Percentiles rank a stretch among this genome's conserved stretches.
Conservation (phyloP, 2,797 vertebrate genomes). For the Pantherophis alleghaniensis region DNA sequence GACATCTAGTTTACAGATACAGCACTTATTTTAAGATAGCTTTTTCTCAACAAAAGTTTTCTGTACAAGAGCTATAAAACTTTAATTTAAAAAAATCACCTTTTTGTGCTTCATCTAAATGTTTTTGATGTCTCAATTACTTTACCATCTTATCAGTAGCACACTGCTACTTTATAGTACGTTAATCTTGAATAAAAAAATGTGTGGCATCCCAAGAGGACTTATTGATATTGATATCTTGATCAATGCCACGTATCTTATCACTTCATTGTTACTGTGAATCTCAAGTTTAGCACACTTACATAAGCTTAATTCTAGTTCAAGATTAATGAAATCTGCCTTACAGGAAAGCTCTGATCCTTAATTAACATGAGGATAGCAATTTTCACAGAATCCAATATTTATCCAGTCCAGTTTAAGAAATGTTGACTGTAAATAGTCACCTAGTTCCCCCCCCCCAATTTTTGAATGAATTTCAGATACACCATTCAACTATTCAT, state of each 20-base stretch:
- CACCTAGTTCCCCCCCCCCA: conserved; percentile 11
- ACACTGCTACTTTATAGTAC: conserved; percentile 48
- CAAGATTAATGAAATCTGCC: conserved; percentile 8
- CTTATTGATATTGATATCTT: conserved; percentile 43
- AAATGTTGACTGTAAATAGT: not conserved
- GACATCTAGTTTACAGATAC: conserved; percentile 67
- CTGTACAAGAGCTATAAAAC: conserved; percentile 78
- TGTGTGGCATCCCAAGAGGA: conserved; percentile 55
- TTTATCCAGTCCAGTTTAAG: conserved; percentile 2
- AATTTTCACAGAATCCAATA: conserved; percentile 51
- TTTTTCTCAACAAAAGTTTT: conserved; percentile 74
- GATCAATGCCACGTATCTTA: conserved; percentile 50
- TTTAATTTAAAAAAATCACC: conserved; percentile 64
- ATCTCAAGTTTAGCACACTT: not conserved
- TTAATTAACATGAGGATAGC: conserved; percentile 44
- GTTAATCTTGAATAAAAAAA: conserved; percentile 63
- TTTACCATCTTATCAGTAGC: conserved; percentile 57
- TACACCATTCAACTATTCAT: conserved; percentile 39
- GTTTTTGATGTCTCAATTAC: conserved; percentile 67
- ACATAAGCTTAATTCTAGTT: conserved; percentile 17
- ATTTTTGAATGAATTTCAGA: conserved; percentile 38
- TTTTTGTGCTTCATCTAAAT: conserved; percentile 78
- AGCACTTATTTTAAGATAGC: conserved; percentile 67
- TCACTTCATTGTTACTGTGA: conserved; percentile 37
- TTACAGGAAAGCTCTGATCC: conserved; percentile 13